These are phyloP conservation scores for Trochalopteron elliotii DNA, from an alignment of 2,113 vertebrate genomes.

Conservation along the genomic window DNA sequence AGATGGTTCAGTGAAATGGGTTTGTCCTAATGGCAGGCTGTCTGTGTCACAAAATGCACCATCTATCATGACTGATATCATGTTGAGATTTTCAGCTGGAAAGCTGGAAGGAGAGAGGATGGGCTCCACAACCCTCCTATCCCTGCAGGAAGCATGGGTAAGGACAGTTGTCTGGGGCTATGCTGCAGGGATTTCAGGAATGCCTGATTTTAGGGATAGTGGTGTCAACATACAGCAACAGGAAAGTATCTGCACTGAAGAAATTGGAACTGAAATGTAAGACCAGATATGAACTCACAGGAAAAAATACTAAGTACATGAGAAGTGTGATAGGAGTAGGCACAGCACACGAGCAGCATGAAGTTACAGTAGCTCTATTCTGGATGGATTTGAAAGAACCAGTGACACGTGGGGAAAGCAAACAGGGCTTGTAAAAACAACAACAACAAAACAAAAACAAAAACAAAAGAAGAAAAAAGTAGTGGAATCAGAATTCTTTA, in stretches of 20 bases:
- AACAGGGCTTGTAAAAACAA: background rate
- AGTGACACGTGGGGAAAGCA: background rate
- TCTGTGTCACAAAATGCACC: slow-evolving; percentile 25
- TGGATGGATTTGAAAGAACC: background rate
- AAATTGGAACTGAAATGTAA: background rate
- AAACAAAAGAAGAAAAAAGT: background rate
- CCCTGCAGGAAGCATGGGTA: accelerated
- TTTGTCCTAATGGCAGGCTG: slow-evolving; percentile 30
- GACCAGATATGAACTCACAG: background rate
- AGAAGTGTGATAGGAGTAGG: background rate
- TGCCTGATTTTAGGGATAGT: background rate
- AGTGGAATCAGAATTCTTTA: background rate
- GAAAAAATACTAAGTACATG: background rate
- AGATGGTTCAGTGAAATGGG: background rate
- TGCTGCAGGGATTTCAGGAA: background rate
- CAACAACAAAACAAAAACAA: background rate
- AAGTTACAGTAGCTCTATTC: background rate
- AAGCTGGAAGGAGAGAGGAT: background rate
- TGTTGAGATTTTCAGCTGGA: background rate
- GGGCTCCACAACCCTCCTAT: background rate
- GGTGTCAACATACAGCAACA: background rate
- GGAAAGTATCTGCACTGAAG: background rate
- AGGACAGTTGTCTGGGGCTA: background rate
- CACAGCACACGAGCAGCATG: background rate
- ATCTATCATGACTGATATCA: slow-evolving; percentile 4